These are phyloP conservation scores for Aproaerema taeniolella DNA, from an alignment of 2,888 invertebrate genomes.

Conservation along the genomic window DNA sequence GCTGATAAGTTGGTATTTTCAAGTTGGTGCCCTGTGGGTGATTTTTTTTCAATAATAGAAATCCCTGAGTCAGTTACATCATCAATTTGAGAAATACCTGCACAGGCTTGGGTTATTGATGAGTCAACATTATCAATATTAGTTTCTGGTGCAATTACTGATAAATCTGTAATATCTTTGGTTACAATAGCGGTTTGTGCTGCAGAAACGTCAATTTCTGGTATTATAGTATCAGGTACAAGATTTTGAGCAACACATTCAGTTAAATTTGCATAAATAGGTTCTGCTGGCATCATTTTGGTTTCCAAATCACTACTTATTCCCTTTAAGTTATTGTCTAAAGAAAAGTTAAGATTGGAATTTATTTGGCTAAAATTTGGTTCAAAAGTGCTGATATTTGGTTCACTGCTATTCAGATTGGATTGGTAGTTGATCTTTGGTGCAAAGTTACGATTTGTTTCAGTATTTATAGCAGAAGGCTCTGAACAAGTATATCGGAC, in stretches of 20 bases:
- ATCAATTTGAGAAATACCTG: slow-evolving; percentile 22
- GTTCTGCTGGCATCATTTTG: slow-evolving; percentile 29
- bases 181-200: neutral
- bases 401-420: neutral
- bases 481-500: slow-evolving; percentile 4
- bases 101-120: slow-evolving; percentile 6
- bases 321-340: too few species aligned
- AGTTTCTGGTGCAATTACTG: slow-evolving; percentile 1
- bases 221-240: slow-evolving; percentile 8
- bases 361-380: neutral
- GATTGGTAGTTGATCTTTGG: slow-evolving; percentile 21
- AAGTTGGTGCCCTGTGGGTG: slow-evolving; percentile 26
- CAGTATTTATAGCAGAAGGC: slow-evolving; percentile 1
- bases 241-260: slow-evolving; percentile 10
- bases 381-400: neutral
- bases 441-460: slow-evolving; percentile 3
- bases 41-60: slow-evolving; percentile 50
- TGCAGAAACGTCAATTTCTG: slow-evolving; percentile 4
- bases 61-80: slow-evolving; percentile 46
- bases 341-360: too few species aligned
- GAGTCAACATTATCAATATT: slow-evolving; percentile 10
- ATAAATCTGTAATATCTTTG: neutral
- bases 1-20: slow-evolving; percentile 25
- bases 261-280: slow-evolving; percentile 48
- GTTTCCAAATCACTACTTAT: too few species aligned